Percentiles rank a stretch among this genome's conserved stretches.
Evolutionary conservation across 2,888 invertebrate species (phyloP).

Genomic region (Trisateles emortualis): DNA sequence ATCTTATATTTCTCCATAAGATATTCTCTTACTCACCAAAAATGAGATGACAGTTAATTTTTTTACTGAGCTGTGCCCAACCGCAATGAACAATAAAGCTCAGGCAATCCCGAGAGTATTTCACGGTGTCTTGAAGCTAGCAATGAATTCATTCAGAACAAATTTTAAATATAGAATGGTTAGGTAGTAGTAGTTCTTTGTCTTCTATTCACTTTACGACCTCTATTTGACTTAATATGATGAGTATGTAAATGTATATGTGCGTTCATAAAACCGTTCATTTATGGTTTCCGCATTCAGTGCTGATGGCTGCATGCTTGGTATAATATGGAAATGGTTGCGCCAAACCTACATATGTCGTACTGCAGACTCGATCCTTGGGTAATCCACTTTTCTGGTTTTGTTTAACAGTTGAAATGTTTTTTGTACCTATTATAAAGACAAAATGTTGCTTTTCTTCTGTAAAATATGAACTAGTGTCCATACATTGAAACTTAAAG

Average conservation of each 20-base stretch:
- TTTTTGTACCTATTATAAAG: no score
- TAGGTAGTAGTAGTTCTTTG: conserved; percentile 28
- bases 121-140: conserved; percentile 50
- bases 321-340: no score
- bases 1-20: conserved; percentile 34
- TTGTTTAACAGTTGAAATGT: no score
- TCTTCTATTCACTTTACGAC: conserved; percentile 13
- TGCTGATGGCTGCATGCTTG: background rate
- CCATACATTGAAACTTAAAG: no score
- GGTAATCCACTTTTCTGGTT: no score
- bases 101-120: conserved; percentile 49
- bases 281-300: background rate
- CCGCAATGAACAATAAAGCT: conserved; percentile 54
- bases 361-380: no score
- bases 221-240: background rate
- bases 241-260: background rate
- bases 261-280: background rate
- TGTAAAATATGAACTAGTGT: no score
- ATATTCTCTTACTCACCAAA: conserved; percentile 37
- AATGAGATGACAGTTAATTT: conserved; percentile 48
- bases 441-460: no score
- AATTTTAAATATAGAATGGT: conserved; percentile 49
- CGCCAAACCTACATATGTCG: no score
- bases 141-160: conserved; percentile 56
- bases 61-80: conserved; percentile 46